These are phyloP conservation scores for Odobenus rosmarus DNA, from an alignment of 2,113 vertebrate species.

Conservation along the genomic window DNA sequence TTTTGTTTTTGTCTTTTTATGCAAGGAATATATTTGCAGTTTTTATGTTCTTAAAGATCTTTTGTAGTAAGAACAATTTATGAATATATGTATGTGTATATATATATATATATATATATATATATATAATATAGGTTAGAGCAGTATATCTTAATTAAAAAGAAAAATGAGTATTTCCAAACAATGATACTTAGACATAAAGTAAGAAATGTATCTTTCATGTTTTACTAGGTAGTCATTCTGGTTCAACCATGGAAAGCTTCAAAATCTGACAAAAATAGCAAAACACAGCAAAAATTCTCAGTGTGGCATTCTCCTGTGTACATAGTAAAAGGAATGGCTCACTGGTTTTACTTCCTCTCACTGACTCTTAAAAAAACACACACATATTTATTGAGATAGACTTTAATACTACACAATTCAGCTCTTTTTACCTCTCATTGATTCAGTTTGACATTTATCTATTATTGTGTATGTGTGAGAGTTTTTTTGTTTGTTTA, in stretches of 20 bases:
- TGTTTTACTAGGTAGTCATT: slow-evolving; percentile 36
- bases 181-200: slow-evolving; percentile 16
- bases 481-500: background rate
- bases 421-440: background rate
- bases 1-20: background rate
- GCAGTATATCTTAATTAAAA: slow-evolving; percentile 35
- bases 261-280: slow-evolving; percentile 47
- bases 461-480: background rate
- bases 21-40: background rate
- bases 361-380: background rate
- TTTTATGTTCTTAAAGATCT: slow-evolving; percentile 7
- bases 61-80: background rate
- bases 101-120: background rate
- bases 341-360: background rate
- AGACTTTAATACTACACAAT: background rate
- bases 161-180: slow-evolving; percentile 56
- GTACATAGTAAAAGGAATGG: background rate
- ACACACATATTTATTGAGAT: background rate
- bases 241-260: background rate
- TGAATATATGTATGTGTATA: background rate
- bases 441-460: background rate
- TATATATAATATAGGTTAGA: background rate
- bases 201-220: slow-evolving; percentile 42
- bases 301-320: background rate
- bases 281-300: background rate